Evolutionary conservation across 2,797 vertebrate genomes (phyloP), one percentile per base, ranked within the genome.

Genomic region (Ispidina lecontei): DNA sequence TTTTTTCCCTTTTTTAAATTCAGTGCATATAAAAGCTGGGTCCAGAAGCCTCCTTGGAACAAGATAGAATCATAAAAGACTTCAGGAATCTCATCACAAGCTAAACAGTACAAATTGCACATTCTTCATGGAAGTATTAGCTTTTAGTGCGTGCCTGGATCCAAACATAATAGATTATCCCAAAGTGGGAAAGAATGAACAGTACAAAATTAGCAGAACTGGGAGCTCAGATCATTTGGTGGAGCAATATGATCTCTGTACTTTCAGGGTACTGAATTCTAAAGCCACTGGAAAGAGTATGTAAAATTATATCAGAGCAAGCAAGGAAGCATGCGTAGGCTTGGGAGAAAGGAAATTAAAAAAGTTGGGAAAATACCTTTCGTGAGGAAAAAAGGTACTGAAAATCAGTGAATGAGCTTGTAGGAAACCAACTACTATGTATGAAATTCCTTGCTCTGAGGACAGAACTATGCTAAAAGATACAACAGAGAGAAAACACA

Each of bases 141-240:
- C 76, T 95, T 97, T 97, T 97, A 96, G 96, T 97, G 93, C 93
- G 94, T 98, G 97, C 95, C 96, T 96, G 95, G 94, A 97, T 97
- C 96, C 95, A 97, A 96, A 94, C 94, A 96, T 95, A 97, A 97
- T 96, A 97, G 97, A 98, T 98, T 97, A 98, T 96, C 94, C 96
- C 93, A 95, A 98, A 97, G 97, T 97, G 97, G 97, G 96, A 98
- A 98, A 97, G 96, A 97, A 98, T 97, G 97, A 97, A 92, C 91
- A 94, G 95, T 49, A 94, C 91, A 96, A 97, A 98, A 97, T 98
- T 97, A 97, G 97, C 97, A 97, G 97, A 97, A 97, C 96, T 96
- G 94, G 94, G 94, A 97, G 96, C 94, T 97, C 94, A 97, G 94
- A 95, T 97, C 87, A 87, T 96, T 96, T 97, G 93, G 79, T 93